Base-by-base conservation (phyloP, 2,797 vertebrate species). In the Sebastes minor region DNA sequence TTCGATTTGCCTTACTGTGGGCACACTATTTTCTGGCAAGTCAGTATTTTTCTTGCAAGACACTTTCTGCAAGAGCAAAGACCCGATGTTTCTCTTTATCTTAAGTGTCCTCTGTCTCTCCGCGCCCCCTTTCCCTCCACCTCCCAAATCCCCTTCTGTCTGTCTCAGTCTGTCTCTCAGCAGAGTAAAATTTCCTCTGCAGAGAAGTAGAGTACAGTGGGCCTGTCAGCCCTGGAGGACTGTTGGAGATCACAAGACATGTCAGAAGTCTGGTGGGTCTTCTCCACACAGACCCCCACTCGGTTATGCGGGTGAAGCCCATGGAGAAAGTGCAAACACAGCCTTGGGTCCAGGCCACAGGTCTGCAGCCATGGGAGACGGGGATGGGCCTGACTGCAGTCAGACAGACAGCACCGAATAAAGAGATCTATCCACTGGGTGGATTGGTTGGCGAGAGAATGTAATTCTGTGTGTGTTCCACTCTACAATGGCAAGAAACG, bases 251-350 rank as follows among this genome's bases (percentile, higher is more conserved):
- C 85, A 88, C 81, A 91, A 86, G 86, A 88, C 67, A 71, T 86
- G 88, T 89, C 88, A 92, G 86, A 88, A 83, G 84, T 86, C 76
- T 83, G 83, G 71, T 84, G 85, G 88, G 86, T 91, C 78, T 89
- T 81, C 83, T 90, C 87, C 86, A 78, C 89, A 86, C 80, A 78
- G 85, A 86, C 74, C 88, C 53, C 75, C 83, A 4, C 87, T 92
- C 88, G 62, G 76, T 87, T 81, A 83, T 87, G 85, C 81, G 89
- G 82, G 90, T 91, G 89, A 92, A 88, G 82, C 79, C 88, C 77
- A 74, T 67, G 81, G 88, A 85, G 85, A 75, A 83, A 88, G 86
- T 84, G 86, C 86, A 92, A 91, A 91, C 86, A 86, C 79, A 80
- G 87, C 90, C 90, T 59, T 75, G 71, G 86, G 90, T 91, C 76